Percentiles rank a stretch among this genome's conserved stretches.
Evolutionary conservation across 2,113 vertebrate genomes (phyloP).

Genomic region (Elaphurus davidianus): DNA sequence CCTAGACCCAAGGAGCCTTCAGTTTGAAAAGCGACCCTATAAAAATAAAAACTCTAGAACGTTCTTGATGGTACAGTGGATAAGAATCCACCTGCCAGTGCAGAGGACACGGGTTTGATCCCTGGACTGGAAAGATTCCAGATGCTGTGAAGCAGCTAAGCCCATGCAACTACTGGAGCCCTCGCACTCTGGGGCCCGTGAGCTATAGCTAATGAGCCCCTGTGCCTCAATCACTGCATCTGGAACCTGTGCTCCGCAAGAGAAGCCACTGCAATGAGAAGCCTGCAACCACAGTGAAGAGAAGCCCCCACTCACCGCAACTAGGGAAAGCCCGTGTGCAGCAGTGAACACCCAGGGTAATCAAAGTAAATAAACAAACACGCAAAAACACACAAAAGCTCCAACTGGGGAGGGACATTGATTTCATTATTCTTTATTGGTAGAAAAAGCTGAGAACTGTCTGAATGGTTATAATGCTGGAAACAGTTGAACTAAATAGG

Average conservation of each 20-base stretch:
- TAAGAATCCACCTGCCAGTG: not conserved
- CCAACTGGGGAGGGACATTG: not conserved
- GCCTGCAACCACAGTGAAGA: not conserved
- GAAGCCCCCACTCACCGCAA: not conserved
- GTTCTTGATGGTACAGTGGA: not conserved
- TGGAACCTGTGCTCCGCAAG: not conserved
- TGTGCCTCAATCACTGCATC: not conserved
- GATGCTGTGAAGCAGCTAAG: not conserved
- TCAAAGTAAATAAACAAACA: not conserved
- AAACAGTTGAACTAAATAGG: not conserved
- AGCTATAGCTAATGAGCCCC: not conserved
- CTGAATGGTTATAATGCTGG: not conserved
- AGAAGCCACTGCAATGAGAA: not conserved
- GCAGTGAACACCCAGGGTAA: not conserved
- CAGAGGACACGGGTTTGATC: not conserved
- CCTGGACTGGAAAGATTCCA: not conserved
- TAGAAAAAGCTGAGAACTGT: not conserved
- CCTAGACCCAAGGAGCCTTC: not conserved
- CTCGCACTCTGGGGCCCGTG: not conserved
- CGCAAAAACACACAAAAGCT: not conserved
- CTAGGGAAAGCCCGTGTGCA: fast-evolving
- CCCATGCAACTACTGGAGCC: fast-evolving
- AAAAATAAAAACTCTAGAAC: not conserved
- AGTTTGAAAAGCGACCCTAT: not conserved
- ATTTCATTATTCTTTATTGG: not conserved